Evolutionary conservation across 2,797 vertebrate species (phyloP), one percentile per base, ranked within the genome.

Genomic region (Myotis findleyi): DNA sequence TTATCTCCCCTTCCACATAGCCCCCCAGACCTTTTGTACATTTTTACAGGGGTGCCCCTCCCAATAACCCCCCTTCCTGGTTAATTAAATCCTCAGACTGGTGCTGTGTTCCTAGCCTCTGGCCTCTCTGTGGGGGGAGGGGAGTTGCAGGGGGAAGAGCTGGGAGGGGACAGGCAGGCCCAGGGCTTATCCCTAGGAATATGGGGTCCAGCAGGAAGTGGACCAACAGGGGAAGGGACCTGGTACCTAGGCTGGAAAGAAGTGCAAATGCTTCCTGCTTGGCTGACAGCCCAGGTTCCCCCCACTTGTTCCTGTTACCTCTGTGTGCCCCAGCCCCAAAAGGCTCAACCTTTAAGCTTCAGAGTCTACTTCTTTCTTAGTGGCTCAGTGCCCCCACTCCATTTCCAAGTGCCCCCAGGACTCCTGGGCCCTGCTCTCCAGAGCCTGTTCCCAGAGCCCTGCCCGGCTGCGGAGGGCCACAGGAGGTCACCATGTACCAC

Each of bases 21-120:
- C 73, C 94, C 97, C 84, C 83, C 41, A 96, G 82, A 95, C 97
- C 94, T 97, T 97, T 97, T 97, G 96, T 98, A 96, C 97, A 97
- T 96, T 95, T 97, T 97, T 97, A 97, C 93, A 95, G 93, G 97
- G 96, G 93, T 96, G 66, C 87, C 95, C 91, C 90, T 95, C 90
- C 89, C 90, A 87, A 81, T 76, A 88, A 84, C 75, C 89, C 94
- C 95, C 94, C 93, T 93, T 95, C 93, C 96, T 97, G 97, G 95
- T 97, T 97, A 98, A 98, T 98, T 98, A 97, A 97, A 97, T 95
- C 97, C 96, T 98, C 96, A 98, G 96, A 98, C 97, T 98, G 98
- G 97, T 97, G 97, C 97, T 98, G 96, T 98, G 95, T 97, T 97
- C 96, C 95, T 96, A 97, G 96, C 95, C 95, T 97, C 95, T 96